Evolutionary conservation across 2,888 invertebrate species (phyloP).

Genomic region (Eurytoma adleriae): DNA sequence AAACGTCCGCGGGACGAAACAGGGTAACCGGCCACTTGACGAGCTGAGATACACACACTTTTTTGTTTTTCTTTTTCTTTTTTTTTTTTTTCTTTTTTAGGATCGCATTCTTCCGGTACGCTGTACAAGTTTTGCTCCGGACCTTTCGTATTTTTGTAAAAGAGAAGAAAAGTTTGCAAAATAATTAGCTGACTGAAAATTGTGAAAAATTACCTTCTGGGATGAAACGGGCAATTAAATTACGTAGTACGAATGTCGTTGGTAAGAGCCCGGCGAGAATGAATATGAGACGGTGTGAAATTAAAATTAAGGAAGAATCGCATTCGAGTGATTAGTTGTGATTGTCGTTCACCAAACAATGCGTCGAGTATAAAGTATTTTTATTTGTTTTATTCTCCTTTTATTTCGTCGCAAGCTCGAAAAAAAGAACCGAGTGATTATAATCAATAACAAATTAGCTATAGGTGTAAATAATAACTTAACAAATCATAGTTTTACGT

Average conservation of each 20-base stretch:
- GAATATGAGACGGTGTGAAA: background rate
- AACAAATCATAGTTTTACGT: background rate
- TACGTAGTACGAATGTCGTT: conserved; percentile 1
- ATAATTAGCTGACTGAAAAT: background rate
- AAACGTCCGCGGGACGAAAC: conserved; percentile 49
- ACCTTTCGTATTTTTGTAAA: background rate
- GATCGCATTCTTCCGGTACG: background rate
- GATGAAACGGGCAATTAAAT: conserved; percentile 26
- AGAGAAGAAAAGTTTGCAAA: background rate
- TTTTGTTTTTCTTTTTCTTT: background rate
- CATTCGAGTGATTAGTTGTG: conserved; percentile 43
- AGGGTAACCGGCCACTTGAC: conserved; percentile 36
- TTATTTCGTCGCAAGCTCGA: background rate
- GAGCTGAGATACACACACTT: background rate
- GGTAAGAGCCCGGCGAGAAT: conserved; percentile 3
- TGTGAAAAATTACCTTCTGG: conserved; percentile 18
- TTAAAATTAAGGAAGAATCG: conserved; percentile 30
- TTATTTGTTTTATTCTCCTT: background rate
- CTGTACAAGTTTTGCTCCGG: background rate
- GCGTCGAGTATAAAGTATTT: conserved; percentile 5
- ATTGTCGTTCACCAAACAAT: conserved; percentile 33
- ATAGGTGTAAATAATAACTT: background rate
- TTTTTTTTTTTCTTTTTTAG: no score
- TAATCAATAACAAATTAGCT: background rate
- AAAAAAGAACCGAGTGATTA: conserved; percentile 3